These are phyloP conservation scores for Dolichomitus sp. DNA, from an alignment of 2,888 invertebrate species.

Conservation along the genomic window DNA sequence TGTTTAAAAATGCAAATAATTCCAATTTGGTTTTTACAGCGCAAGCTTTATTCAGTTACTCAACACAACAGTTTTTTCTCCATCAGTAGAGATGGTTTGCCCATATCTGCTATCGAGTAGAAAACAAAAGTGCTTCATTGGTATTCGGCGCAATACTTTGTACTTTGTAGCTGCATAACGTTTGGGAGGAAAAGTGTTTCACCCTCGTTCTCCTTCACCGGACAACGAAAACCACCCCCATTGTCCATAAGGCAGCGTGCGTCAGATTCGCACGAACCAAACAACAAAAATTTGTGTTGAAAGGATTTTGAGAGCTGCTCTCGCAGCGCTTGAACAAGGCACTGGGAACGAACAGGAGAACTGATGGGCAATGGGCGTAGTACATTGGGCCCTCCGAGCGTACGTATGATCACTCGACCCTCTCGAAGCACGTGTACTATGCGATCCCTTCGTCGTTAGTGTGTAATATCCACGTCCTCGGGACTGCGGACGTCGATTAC, in stretches of 20 bases:
- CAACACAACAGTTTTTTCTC: background rate
- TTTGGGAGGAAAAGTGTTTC: conserved; percentile 20
- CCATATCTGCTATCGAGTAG: background rate
- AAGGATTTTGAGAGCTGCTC: conserved; percentile 30
- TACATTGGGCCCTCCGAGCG: background rate
- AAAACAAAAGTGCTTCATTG: background rate
- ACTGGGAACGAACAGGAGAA: conserved; percentile 23
- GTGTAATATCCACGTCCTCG: background rate
- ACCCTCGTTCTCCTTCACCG: background rate
- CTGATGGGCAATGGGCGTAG: conserved; percentile 5
- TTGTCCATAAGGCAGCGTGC: conserved; percentile 1
- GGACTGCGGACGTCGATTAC: conserved; percentile 21
- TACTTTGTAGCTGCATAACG: background rate
- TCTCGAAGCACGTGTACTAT: conserved; percentile 22
- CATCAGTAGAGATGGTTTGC: background rate
- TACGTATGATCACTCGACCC: conserved; percentile 25
- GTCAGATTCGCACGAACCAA: conserved; percentile 35
- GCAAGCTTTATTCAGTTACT: too few species aligned
- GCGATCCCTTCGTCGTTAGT: conserved; percentile 1
- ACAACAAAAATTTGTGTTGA: conserved; percentile 33
- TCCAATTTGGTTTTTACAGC: too few species aligned
- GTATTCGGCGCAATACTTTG: background rate
- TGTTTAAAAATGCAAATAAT: too few species aligned
- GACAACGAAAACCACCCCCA: conserved; percentile 7
- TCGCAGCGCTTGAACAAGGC: background rate